A percentile compares a stretch with the other conserved stretches of the same genome.
These are phyloP conservation scores for Atherinosoma microstoma DNA, from an alignment of 2,797 vertebrate species.

Conservation along the genomic window DNA sequence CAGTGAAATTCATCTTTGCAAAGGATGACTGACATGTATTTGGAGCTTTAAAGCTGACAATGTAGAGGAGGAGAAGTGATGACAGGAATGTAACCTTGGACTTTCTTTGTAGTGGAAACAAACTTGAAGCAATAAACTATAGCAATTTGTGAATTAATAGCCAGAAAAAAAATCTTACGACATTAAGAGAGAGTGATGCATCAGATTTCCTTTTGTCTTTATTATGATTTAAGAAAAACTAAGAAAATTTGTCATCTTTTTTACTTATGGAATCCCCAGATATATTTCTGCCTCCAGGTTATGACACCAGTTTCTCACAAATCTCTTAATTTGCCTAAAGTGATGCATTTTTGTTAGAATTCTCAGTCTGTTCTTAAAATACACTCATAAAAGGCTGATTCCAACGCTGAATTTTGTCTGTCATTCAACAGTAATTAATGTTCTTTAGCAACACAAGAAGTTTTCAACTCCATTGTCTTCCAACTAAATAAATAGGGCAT, in stretches of 20 bases:
- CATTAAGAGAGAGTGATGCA: not conserved
- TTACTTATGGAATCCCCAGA: not conserved
- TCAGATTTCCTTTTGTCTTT: not conserved
- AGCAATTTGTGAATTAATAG: not conserved
- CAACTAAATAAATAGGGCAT: conserved; percentile 22
- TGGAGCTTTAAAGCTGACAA: conserved; percentile 9
- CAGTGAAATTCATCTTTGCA: conserved; percentile 19
- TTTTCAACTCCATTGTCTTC: conserved; percentile 3
- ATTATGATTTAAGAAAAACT: no score
- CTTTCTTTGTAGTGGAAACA: conserved; percentile 10
- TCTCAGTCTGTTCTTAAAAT: not conserved
- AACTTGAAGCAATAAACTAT: not conserved
- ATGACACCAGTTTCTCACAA: not conserved
- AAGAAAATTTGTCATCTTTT: no score
- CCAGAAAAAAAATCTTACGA: not conserved
- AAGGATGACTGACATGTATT: conserved; percentile 31
- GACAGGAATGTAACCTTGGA: conserved; percentile 20
- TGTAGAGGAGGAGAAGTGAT: conserved; percentile 1
- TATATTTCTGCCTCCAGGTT: not conserved
- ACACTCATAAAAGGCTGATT: not conserved
- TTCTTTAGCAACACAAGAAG: not conserved
- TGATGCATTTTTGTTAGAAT: not conserved
- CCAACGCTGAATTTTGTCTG: not conserved
- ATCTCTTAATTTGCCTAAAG: not conserved
- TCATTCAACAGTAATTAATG: conserved; percentile 1